phyloP scores from a whole-genome alignment of 2,797 vertebrate genomes.

The Pogonophryne albipinna region DNA sequence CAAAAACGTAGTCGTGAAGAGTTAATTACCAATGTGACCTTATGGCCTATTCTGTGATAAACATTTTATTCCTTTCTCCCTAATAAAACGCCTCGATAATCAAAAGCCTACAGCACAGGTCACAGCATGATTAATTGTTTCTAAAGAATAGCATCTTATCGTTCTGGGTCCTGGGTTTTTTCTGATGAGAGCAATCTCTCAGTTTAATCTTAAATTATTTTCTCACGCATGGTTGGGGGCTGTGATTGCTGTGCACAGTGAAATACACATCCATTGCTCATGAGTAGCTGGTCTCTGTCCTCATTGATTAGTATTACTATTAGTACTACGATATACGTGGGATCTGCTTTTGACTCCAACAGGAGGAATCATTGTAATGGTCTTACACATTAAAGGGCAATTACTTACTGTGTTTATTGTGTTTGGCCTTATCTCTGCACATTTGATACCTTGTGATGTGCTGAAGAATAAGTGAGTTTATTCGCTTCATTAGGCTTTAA shows the following conservation, averaged over 20 bases:
- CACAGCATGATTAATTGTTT: conserved; percentile 45
- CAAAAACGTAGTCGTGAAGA: conserved; percentile 21
- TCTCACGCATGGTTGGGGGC: conserved; percentile 38
- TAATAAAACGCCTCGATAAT: conserved; percentile 30
- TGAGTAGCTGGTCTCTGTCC: conserved; percentile 36
- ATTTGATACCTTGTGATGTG: conserved; percentile 28
- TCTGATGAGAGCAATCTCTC: conserved; percentile 47
- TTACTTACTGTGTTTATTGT: conserved; percentile 12
- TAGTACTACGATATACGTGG: conserved; percentile 17
- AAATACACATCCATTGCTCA: conserved; percentile 21
- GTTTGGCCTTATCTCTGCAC: conserved; percentile 11
- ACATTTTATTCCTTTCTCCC: conserved; percentile 17
- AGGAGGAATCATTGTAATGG: conserved; percentile 10
- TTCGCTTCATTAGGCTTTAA: conserved; percentile 56
- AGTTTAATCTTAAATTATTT: conserved; percentile 50
- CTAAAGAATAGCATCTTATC: conserved; percentile 27
- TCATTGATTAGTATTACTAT: conserved; percentile 36
- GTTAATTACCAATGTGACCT: conserved; percentile 20
- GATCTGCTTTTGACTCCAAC: conserved; percentile 32
- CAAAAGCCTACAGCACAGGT: conserved; percentile 20
- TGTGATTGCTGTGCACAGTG: conserved; percentile 33
- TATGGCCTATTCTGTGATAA: conserved; percentile 27
- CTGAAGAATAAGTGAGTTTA: conserved; percentile 28
- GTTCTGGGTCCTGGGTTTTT: conserved; percentile 22
- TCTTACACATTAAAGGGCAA: conserved; percentile 1